Evolutionary conservation across 2,113 vertebrate genomes (phyloP), one percentile per base, ranked within the genome.

Genomic region (Chaenogobius annularis): DNA sequence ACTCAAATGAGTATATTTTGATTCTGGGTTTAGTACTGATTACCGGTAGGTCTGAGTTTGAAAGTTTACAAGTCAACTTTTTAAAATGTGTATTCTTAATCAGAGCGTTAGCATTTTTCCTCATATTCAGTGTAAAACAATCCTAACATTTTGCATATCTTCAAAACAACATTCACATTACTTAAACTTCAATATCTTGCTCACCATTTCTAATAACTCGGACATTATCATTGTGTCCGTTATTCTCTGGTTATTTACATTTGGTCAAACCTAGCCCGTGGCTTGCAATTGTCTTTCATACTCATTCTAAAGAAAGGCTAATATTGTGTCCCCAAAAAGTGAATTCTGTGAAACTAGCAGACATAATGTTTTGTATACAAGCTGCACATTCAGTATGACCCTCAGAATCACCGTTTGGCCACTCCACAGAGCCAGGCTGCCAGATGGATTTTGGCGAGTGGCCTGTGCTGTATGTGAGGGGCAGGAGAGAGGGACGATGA

Each of bases 361-460:
- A 48, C 35, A 20, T 62, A n/a, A 58, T 68, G 54, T 77, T 69
- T 72, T 76, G 47, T 72, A 43, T n/a, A 68, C 14, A 68, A 46
- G 46, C 56, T 62, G 59, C 26, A 3, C 44, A 40, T 70, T 77
- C 55, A 68, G 59, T 67, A 52, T 66, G 69, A 72, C 78, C 48
- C 15, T 3, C 48, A 72, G 70, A 74, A 74, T 70, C 71, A 61
- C 26, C 13, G 22, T 84, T 85, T 77, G 78, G 71, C 72, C 68
- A 69, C 74, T 74, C 71, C 79, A 72, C 68, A 76, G 61, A 54
- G 70, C 13, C 0, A 66, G 40, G 62, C 44, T 75, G 75, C 82
- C 82, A 87, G 71, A 80, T 68, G 58, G 63, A 84, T 80, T 69
- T 84, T 77, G 79, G 72, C 79, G 72, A 81, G 70, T 68, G 62